These are phyloP conservation scores for Remorina albescens DNA, from an alignment of 2,797 vertebrate genomes.

Conservation along the genomic window DNA sequence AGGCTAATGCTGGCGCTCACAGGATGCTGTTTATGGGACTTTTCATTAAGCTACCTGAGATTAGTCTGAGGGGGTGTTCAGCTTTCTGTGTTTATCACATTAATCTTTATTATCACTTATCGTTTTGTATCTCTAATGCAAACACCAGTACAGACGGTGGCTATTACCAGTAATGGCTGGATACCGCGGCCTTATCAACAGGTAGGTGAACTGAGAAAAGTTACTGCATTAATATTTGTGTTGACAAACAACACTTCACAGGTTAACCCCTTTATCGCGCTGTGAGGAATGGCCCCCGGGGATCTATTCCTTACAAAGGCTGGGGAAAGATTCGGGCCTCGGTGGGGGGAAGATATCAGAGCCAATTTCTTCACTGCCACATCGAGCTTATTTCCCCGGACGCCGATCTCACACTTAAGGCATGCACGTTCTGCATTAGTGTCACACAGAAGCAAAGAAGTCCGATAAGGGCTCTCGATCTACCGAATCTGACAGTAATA, in stretches of 20 bases:
- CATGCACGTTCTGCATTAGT: slow-evolving; percentile 34
- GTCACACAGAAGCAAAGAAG: slow-evolving; percentile 33
- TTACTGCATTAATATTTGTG: slow-evolving; percentile 34
- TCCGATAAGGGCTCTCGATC: slow-evolving; percentile 5
- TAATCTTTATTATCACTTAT: slow-evolving; percentile 28
- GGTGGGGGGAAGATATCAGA: slow-evolving; percentile 48
- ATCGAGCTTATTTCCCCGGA: slow-evolving; percentile 53
- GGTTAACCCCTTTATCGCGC: slow-evolving; percentile 58
- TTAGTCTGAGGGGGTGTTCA: slow-evolving; percentile 18
- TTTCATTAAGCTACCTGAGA: slow-evolving; percentile 38
- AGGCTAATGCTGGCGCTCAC: slow-evolving; percentile 8
- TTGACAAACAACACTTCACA: slow-evolving; percentile 55
- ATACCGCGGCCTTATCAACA: slow-evolving; percentile 48
- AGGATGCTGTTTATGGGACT: not conserved
- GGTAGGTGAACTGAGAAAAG: slow-evolving; percentile 34
- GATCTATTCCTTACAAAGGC: slow-evolving; percentile 51
- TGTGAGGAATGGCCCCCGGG: slow-evolving; percentile 44
- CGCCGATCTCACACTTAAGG: slow-evolving; percentile 41
- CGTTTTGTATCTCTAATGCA: slow-evolving; percentile 30
- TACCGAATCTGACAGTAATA: slow-evolving; percentile 15
- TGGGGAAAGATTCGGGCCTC: slow-evolving; percentile 41
- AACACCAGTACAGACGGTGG: slow-evolving; percentile 31
- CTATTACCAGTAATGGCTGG: slow-evolving; percentile 36
- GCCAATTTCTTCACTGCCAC: slow-evolving; percentile 48
- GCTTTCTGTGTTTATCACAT: slow-evolving; percentile 37